Base-by-base conservation (phyloP, 2,888 invertebrate genomes). In the Phalera bucephala region DNA sequence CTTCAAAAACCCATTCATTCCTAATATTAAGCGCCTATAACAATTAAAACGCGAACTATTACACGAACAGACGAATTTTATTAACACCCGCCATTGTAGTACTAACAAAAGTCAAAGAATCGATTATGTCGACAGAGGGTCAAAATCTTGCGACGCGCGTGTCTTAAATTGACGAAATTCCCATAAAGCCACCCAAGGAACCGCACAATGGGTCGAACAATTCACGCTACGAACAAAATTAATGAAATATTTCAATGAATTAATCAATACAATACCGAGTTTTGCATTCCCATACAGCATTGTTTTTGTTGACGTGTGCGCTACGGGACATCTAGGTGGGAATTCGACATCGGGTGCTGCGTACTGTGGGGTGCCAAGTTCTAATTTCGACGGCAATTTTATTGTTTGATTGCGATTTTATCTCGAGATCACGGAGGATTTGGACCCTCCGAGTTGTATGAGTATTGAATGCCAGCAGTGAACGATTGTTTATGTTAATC, bases 321-420 rank as follows among this genome's bases (percentile, higher is more conserved):
- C 81, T 32, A 54, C 77, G 63, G 80, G 82, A 71, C 45, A 53
- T 52, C 57, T 57, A 71, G 78, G 67, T 83, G 86, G 80, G 86
- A 86, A 29, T 29, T 77, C 68, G 75, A 79, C 83, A 80, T 72
- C 79, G 83, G 84, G 83, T 79, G 82, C 71, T 48, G 40, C 21
- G 38, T 34, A 45, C 17, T 23, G 26, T 15, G 31, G 46, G 64
- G 80, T 74, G 78, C 72, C 59, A 0, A 32, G 52, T 49, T 69
- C 72, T 75, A 77, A 82, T 82, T 80, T 77, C 64, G 66, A 50
- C 60, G 61, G 67, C 58, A 60, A 56, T 71, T 75, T 79, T 75
- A 79, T 76, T 79, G 79, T 77, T 76, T 84, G 83, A 87, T 87
- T 82, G 83, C 81, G 86, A 88, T 88, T 85, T 86, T 88, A 88